Percentiles rank a stretch among this genome's conserved stretches.
phyloP scores from a whole-genome alignment of 2,113 vertebrate species.

The Sciurus niger region DNA sequence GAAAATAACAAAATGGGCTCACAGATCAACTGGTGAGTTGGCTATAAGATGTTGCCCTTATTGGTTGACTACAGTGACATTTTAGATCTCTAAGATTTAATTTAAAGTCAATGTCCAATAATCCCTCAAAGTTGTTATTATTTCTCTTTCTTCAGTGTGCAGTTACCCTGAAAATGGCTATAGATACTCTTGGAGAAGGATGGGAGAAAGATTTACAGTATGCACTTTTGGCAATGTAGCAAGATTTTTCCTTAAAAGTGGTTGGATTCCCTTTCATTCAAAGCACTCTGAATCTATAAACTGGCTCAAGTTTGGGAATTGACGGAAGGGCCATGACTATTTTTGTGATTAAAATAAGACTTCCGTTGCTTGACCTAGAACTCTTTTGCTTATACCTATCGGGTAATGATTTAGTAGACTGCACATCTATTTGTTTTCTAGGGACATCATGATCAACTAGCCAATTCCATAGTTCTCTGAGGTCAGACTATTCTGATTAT shows the following conservation, averaged over 20 bases:
- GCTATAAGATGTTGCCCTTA: background rate
- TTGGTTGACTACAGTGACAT: background rate
- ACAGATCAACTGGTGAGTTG: background rate
- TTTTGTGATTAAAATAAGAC: slow-evolving; percentile 10
- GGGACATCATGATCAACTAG: background rate
- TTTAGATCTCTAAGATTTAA: background rate
- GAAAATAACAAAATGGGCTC: slow-evolving; percentile 3
- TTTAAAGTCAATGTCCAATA: slow-evolving; percentile 32
- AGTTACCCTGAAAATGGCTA: background rate
- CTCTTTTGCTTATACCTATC: background rate
- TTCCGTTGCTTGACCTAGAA: slow-evolving; percentile 7
- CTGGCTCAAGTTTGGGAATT: background rate
- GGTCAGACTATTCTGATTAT: background rate
- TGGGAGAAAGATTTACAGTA: background rate
- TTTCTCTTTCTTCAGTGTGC: background rate
- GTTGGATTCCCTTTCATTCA: background rate
- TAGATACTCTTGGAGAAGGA: background rate
- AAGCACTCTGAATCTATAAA: background rate
- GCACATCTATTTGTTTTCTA: slow-evolving; percentile 3
- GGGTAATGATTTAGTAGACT: background rate
- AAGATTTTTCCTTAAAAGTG: background rate
- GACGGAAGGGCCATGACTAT: background rate
- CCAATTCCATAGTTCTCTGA: background rate
- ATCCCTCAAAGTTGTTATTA: background rate
- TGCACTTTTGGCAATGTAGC: background rate